phyloP scores from a whole-genome alignment of 1,140 invertebrate genomes.

The Halictus rubicundus region DNA sequence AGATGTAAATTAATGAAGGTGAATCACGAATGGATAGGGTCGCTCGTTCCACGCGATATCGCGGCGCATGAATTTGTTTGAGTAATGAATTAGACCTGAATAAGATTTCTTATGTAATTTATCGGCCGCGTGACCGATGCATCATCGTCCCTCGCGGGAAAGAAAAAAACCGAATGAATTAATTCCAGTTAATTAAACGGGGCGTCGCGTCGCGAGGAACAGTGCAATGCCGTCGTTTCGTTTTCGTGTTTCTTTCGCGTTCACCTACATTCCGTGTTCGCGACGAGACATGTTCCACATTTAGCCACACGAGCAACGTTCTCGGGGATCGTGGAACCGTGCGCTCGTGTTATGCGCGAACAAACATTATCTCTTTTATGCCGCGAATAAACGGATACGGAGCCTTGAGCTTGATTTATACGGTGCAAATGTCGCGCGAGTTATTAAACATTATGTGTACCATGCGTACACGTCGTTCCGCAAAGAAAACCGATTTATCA shows the following conservation, averaged over 20 bases:
- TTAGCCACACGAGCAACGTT: too few relatives aligned
- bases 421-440: too few relatives aligned
- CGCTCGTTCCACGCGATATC: constrained; percentile 21
- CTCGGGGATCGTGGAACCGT: too few relatives aligned
- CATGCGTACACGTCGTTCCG: too few relatives aligned
- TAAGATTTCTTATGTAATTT: constrained; percentile 48
- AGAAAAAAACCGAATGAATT: constrained; percentile 31
- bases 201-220: neutral
- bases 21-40: constrained; percentile 23
- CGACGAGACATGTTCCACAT: too few relatives aligned
- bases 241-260: constrained; percentile 9
- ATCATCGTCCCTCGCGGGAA: neutral
- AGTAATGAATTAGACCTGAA: constrained; percentile 38
- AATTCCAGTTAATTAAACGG: constrained; percentile 41
- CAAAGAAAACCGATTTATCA: too few relatives aligned
- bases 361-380: too few relatives aligned
- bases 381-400: too few relatives aligned
- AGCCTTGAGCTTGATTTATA: too few relatives aligned
- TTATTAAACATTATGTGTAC: too few relatives aligned
- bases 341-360: too few relatives aligned
- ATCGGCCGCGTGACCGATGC: constrained; percentile 12
- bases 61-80: constrained; percentile 35
- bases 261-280: constrained; percentile 31
- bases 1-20: constrained; percentile 50
- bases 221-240: neutral